phyloP scores from a whole-genome alignment of 2,797 vertebrate species.

The Lates japonicus region DNA sequence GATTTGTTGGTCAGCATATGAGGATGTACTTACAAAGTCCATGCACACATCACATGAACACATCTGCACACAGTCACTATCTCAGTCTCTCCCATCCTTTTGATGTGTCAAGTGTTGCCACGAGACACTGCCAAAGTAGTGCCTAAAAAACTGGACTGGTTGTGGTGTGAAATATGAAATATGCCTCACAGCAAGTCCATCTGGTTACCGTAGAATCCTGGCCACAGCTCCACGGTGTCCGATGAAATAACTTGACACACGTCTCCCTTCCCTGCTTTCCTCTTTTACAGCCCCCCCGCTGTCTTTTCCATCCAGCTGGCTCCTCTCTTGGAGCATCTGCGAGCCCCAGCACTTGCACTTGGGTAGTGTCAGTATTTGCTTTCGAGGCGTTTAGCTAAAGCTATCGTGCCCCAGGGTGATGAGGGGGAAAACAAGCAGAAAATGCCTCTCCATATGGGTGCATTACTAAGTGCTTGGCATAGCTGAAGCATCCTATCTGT shows the following conservation, averaged over 20 bases:
- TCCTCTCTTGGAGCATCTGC: constrained; percentile 56
- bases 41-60: constrained; percentile 21
- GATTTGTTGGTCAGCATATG: constrained; percentile 16
- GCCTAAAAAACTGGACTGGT: constrained; percentile 31
- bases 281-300: constrained; percentile 23
- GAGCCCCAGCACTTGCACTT: constrained; percentile 37
- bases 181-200: constrained; percentile 65
- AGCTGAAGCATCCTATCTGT: constrained; percentile 22
- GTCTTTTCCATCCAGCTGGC: constrained; percentile 67
- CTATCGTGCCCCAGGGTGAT: constrained; percentile 50
- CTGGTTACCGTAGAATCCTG: constrained; percentile 55
- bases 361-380: constrained; percentile 68
- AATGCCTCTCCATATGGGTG: constrained; percentile 66
- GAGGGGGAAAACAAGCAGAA: constrained; percentile 34
- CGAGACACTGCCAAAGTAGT: constrained; percentile 20
- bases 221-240: constrained; percentile 45
- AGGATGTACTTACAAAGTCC: constrained; percentile 3
- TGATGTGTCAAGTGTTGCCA: constrained; percentile 31
- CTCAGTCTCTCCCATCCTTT: not conserved
- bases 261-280: constrained; percentile 27
- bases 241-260: constrained; percentile 59
- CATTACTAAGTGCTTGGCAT: constrained; percentile 39
- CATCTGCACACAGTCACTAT: constrained; percentile 17
- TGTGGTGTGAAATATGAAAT: constrained; percentile 55
- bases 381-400: constrained; percentile 71